phyloP scores from a whole-genome alignment of 1,140 invertebrate genomes.

The Trichonephila inaurata region DNA sequence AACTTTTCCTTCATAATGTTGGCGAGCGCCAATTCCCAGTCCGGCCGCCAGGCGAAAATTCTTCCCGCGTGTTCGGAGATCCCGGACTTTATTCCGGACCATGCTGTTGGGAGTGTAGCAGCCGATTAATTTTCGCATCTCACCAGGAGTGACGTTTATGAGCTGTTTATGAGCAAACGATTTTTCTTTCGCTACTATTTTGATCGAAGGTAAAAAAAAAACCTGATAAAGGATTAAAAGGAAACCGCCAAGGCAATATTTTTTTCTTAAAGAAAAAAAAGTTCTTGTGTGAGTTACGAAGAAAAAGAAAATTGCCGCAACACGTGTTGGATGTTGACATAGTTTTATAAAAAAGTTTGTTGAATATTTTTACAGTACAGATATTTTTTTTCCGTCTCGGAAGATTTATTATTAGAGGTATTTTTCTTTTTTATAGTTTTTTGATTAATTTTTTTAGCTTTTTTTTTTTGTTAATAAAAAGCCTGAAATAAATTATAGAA shows the following conservation, averaged over 20 bases:
- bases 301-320: not conserved
- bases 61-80: conserved; percentile 4
- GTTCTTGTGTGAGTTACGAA: not conserved
- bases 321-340: not conserved
- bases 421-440: too few relatives aligned
- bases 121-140: conserved; percentile 13
- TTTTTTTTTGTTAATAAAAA: too few relatives aligned
- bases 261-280: not conserved
- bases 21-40: conserved; percentile 29
- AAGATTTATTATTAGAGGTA: too few relatives aligned
- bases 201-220: not conserved
- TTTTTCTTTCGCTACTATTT: not conserved
- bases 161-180: conserved; percentile 15
- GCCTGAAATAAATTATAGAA: too few relatives aligned
- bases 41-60: conserved; percentile 30
- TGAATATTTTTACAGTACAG: not conserved
- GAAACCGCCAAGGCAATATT: not conserved
- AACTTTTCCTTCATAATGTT: not conserved
- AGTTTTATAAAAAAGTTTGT: not conserved
- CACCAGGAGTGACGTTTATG: conserved; percentile 14
- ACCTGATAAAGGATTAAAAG: not conserved
- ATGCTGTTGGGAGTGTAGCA: conserved; percentile 25
- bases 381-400: not conserved
- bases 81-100: conserved; percentile 38
- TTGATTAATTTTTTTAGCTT: too few relatives aligned